A percentile compares a stretch with the other conserved stretches of the same genome.
phyloP scores from a whole-genome alignment of 1,140 invertebrate species.

The Penaeus indicus region DNA sequence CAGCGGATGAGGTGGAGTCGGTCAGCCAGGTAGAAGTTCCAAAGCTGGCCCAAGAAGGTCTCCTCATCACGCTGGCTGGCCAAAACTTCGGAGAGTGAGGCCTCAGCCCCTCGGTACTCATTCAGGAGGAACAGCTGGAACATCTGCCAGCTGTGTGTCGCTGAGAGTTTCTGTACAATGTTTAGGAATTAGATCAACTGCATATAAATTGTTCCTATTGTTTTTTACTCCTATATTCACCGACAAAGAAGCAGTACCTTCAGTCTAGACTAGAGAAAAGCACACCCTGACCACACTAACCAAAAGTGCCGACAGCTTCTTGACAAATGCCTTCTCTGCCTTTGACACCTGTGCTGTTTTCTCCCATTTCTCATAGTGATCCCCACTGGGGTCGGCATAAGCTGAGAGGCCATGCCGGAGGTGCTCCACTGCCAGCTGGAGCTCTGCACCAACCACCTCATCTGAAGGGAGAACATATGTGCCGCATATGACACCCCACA shows the following conservation, averaged over 20 bases:
- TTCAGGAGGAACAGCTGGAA: slow-evolving; percentile 33
- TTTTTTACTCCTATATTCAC: too few relatives aligned
- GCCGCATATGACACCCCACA: slow-evolving; percentile 60
- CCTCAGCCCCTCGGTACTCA: slow-evolving; percentile 47
- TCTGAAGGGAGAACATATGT: slow-evolving; percentile 55
- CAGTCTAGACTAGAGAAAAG: too few relatives aligned
- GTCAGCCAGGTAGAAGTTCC: slow-evolving; percentile 48
- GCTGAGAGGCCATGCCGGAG: slow-evolving; percentile 35
- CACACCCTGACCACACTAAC: slow-evolving; percentile 22
- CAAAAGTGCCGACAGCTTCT: slow-evolving; percentile 43
- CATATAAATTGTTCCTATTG: too few relatives aligned
- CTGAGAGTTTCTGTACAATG: too few relatives aligned
- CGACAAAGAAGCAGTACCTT: too few relatives aligned
- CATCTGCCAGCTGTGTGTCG: too few relatives aligned
- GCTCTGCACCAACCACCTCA: slow-evolving; percentile 52
- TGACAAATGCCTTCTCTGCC: slow-evolving; percentile 49
- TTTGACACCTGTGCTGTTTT: slow-evolving; percentile 24
- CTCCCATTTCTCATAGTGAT: slow-evolving; percentile 45
- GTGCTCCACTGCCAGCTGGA: slow-evolving; percentile 41
- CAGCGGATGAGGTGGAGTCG: slow-evolving; percentile 54
- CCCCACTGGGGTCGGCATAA: slow-evolving; percentile 21
- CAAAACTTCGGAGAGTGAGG: slow-evolving; percentile 34
- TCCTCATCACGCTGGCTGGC: slow-evolving; percentile 53
- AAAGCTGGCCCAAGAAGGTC: slow-evolving; percentile 32
- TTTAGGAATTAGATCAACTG: too few relatives aligned